Conservation (phyloP, 2,113 vertebrate genomes). For the Syngnathus scovelli region DNA sequence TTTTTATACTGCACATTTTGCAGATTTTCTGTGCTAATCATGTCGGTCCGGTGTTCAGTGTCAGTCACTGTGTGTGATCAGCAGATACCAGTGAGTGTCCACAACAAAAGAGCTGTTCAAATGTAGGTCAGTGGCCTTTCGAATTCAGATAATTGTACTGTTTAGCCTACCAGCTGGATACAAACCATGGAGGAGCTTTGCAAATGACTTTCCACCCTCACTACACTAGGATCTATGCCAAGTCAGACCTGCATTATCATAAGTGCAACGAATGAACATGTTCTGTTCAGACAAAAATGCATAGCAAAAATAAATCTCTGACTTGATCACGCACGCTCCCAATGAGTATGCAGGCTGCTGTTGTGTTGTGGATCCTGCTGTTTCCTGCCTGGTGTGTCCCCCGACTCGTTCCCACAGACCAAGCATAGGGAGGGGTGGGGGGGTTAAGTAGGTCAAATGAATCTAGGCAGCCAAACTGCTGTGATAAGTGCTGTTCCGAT, state of each 20-base stretch:
- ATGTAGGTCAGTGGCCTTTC: constrained; percentile 59
- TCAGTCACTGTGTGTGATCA: constrained; percentile 24
- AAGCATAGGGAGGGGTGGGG: constrained; percentile 34
- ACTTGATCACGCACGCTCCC: constrained; percentile 10
- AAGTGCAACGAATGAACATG: background rate
- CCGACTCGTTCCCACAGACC: constrained; percentile 27
- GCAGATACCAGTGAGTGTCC: constrained; percentile 32
- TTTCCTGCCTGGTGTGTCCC: constrained; percentile 58
- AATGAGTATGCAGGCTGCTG: constrained; percentile 33
- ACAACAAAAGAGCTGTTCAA: constrained; percentile 56
- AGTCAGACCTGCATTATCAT: background rate
- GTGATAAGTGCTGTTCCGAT: constrained; percentile 20
- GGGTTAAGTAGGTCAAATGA: constrained; percentile 72
- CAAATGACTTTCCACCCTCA: constrained; percentile 2
- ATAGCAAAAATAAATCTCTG: constrained; percentile 21
- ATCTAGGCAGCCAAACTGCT: constrained; percentile 49
- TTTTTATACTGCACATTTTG: background rate
- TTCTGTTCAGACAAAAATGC: constrained; percentile 3
- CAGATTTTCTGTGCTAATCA: background rate
- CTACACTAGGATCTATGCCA: constrained; percentile 1
- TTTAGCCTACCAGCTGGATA: constrained; percentile 23
- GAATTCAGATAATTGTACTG: constrained; percentile 41
- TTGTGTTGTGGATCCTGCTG: constrained; percentile 33
- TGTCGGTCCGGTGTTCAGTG: background rate
- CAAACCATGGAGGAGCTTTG: constrained; percentile 16